phyloP scores from a whole-genome alignment of 2,888 invertebrate species.

The Pandemis cinnamomeana region DNA sequence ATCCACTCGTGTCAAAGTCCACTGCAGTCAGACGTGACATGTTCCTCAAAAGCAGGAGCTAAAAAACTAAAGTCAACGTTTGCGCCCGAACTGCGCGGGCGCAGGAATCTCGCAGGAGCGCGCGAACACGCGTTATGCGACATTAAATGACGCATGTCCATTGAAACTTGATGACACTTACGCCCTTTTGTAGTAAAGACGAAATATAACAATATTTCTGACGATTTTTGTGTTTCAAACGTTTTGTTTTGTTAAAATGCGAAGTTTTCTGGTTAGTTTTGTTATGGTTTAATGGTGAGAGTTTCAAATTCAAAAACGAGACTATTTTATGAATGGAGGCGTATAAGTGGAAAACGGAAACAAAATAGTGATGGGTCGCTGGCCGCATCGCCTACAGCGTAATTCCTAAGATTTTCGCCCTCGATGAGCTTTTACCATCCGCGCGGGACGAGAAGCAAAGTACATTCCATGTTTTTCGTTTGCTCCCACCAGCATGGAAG shows the following conservation, averaged over 20 bases:
- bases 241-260: background rate
- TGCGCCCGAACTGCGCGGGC: constrained; percentile 1
- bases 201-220: background rate
- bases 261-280: no score
- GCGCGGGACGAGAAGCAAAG: no score
- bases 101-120: constrained; percentile 36
- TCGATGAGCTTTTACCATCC: no score
- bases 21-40: background rate
- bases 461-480: no score
- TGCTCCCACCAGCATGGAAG: no score
- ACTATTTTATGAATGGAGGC: no score
- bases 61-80: constrained; percentile 25
- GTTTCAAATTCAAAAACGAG: no score
- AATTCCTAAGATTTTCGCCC: no score
- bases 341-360: no score
- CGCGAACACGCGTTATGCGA: constrained; percentile 11
- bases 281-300: no score
- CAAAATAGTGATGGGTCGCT: no score
- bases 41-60: constrained; percentile 11
- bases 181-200: background rate
- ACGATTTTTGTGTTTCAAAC: background rate
- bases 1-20: background rate
- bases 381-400: no score
- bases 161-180: background rate
- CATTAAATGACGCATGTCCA: background rate